Evolutionary conservation across 2,888 invertebrate species (phyloP), one percentile per base, ranked within the genome.

Genomic region (Lymantria dispar): DNA sequence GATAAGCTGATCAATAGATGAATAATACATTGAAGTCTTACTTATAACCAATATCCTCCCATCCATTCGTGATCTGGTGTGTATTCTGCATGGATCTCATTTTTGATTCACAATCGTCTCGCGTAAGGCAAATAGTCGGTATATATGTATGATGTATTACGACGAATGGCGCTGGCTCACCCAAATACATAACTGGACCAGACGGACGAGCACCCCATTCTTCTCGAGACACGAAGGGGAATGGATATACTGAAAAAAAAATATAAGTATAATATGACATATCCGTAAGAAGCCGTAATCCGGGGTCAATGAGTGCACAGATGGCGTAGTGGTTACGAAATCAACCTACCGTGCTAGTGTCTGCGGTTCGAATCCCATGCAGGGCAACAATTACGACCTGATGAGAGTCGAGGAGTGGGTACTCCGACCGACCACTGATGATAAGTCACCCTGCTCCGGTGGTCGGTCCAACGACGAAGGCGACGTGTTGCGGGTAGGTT

Each of bases 81-180:
- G 87, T 92, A 60, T 92, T 75, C 76, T 95, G 95, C 92, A 95
- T 95, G 40, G 74, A 76, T 55, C 91, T 84, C 94, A 95, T 94
- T 1, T 94, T 93, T 12, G 69, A 56, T 37, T 78, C 74, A 70
- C 95, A 95, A 7, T 89, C 86, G 0, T 80, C 79, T 5, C 78
- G 75, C 0, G 77, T 87, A 49, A 80, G 78, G 70, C 95, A 95
- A 8, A 93, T 94, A 0, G 80, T 71, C 0, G 94, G 94, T 31
- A 71, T 81, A 71, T 93, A 94, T 0, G 94, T 94, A 78, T 95
- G 95, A 76, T 95, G 95, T 55, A 95, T 94, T 45, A 95, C 94
- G 42, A 95, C 95, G 71, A 88, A 94, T 0, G 94, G 93, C 0
- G 94, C 93, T 0, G 95, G 94, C 9, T 87, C 92, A 2, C 62